phyloP scores from a whole-genome alignment of 2,797 vertebrate species.

The Mus caroli region DNA sequence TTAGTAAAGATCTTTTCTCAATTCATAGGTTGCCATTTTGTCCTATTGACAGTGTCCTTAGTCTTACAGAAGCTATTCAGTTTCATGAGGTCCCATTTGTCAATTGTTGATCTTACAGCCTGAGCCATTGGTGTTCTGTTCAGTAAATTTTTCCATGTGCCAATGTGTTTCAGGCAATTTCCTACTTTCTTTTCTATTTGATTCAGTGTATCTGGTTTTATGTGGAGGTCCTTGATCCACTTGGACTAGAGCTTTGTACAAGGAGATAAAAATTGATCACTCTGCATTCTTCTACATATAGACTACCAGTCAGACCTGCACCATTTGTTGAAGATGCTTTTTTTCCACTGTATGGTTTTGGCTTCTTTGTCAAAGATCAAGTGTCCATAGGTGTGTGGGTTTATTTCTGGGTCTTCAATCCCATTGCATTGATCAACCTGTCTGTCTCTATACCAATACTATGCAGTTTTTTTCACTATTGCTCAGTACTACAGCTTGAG shows the following conservation, averaged over 20 bases:
- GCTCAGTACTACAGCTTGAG: background rate
- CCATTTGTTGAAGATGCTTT: background rate
- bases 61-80: background rate
- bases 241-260: background rate
- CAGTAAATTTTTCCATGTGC: background rate
- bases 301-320: background rate
- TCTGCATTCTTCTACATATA: background rate
- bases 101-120: background rate
- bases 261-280: background rate
- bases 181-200: background rate
- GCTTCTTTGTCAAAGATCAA: background rate
- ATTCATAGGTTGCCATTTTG: background rate
- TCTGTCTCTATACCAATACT: background rate
- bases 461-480: background rate
- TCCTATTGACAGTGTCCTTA: background rate
- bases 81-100: background rate
- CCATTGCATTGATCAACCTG: background rate
- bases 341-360: background rate
- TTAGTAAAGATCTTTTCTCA: background rate
- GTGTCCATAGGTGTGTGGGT: background rate
- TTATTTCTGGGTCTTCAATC: background rate
- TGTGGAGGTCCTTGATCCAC: background rate
- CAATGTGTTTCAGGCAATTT: background rate
- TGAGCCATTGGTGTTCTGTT: background rate
- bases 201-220: background rate